Conservation (phyloP, 2,113 vertebrate genomes). For the Thomomys bottae region DNA sequence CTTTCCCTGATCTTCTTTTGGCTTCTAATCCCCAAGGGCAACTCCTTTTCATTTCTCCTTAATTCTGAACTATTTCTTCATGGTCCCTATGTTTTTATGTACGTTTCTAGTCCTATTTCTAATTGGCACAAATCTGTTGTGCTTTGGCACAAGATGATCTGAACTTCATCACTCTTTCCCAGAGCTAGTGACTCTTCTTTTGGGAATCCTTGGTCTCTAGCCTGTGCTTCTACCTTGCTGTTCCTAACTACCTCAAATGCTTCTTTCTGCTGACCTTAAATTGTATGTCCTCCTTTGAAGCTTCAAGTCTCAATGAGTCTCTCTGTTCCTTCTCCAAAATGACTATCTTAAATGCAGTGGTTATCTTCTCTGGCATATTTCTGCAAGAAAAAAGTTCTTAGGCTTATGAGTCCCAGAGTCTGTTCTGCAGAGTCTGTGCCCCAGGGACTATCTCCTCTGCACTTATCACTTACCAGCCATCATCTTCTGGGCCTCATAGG, state of each 20-base stretch:
- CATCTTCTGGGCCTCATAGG: slow-evolving; percentile 98
- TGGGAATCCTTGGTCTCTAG: neutral
- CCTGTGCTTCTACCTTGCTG: neutral
- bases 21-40: neutral
- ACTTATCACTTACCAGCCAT: slow-evolving; percentile 91
- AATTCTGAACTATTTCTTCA: neutral
- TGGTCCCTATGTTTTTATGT: neutral
- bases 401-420: neutral
- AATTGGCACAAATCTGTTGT: neutral
- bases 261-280: slow-evolving; percentile 12
- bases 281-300: neutral
- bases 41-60: neutral
- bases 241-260: neutral
- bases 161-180: neutral
- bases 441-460: neutral
- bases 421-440: neutral
- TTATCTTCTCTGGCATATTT: neutral
- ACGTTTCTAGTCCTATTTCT: neutral
- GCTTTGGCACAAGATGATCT: neutral
- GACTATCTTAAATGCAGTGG: neutral
- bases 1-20: neutral
- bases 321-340: slow-evolving; percentile 27
- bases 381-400: neutral
- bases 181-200: slow-evolving; percentile 27
- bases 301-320: neutral